Conservation (phyloP, 2,888 invertebrate species). For the Patella ulyssiponensis region DNA sequence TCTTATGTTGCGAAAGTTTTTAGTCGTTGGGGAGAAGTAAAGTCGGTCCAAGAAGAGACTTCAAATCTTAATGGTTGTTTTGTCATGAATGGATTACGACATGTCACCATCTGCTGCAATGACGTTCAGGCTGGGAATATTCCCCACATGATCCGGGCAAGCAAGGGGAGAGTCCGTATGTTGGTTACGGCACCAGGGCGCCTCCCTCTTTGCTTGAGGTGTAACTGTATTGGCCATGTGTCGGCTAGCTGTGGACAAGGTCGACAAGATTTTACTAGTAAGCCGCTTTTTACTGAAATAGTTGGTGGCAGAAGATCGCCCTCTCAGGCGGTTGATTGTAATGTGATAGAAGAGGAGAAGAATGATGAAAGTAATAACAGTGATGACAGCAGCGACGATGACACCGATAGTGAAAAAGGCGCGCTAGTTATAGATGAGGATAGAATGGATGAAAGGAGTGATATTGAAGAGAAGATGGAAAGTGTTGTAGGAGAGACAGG, state of each 20-base stretch:
- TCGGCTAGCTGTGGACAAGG: too few species aligned
- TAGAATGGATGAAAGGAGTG: too few species aligned
- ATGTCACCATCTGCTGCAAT: too few species aligned
- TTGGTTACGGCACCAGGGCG: not conserved
- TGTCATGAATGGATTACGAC: too few species aligned
- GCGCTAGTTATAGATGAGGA: too few species aligned
- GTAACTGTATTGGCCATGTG: not conserved
- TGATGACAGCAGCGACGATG: not conserved
- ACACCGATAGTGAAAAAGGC: too few species aligned
- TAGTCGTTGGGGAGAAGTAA: too few species aligned
- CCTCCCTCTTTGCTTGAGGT: not conserved
- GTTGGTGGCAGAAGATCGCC: not conserved
- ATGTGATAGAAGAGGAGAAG: not conserved
- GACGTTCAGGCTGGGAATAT: not conserved
- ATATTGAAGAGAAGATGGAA: not conserved
- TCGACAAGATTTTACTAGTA: fast-evolving
- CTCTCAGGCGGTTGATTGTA: not conserved
- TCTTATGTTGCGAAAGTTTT: too few species aligned
- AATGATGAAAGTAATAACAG: not conserved
- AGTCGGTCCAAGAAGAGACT: too few species aligned
- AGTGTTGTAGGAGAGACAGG: not conserved
- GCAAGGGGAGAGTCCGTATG: not conserved
- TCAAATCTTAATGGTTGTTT: too few species aligned
- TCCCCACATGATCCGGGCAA: not conserved
- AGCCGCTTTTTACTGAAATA: too few species aligned